These are phyloP conservation scores for Brachionus rubens DNA, from an alignment of 1,140 invertebrate genomes.

Conservation along the genomic window DNA sequence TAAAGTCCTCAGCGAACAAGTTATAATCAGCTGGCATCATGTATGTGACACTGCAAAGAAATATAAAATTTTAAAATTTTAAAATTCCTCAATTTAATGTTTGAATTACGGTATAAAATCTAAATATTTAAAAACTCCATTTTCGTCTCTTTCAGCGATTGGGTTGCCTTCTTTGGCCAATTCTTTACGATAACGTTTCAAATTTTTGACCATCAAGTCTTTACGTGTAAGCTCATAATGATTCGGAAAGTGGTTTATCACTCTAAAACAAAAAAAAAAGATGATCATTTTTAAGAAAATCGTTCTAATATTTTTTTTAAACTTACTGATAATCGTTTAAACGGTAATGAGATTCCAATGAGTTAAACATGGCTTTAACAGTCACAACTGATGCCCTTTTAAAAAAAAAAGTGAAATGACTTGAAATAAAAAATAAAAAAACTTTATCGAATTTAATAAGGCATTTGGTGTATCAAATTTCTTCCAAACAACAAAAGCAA, in stretches of 20 bases:
- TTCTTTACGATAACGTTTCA: constrained; percentile 86
- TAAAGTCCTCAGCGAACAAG: constrained; percentile 89
- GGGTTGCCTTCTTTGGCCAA: constrained; percentile 82
- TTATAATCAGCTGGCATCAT: constrained; percentile 89
- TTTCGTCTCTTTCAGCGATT: constrained; percentile 73
- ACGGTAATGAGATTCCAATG: constrained; percentile 78
- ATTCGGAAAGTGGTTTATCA: constrained; percentile 79
- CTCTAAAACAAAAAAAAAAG: constrained; percentile 50
- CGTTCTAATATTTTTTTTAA: not conserved
- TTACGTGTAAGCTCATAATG: constrained; percentile 80
- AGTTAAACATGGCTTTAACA: constrained; percentile 82
- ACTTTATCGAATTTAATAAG: too few species aligned
- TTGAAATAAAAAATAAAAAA: too few species aligned
- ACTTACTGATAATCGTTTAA: constrained; percentile 84
- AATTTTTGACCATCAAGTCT: constrained; percentile 90
- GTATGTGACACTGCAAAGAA: constrained; percentile 88
- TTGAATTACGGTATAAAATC: constrained; percentile 70
- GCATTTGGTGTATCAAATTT: too few species aligned
- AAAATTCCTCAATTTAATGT: constrained; percentile 58
- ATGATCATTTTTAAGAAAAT: not conserved
- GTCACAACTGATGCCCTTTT: constrained; percentile 78
- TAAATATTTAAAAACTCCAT: constrained; percentile 63
- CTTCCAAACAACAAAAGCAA: too few species aligned
- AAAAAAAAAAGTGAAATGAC: constrained; percentile 48
- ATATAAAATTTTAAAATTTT: constrained; percentile 54